phyloP scores from a whole-genome alignment of 2,113 vertebrate species.

The Ploceus nigricollis region DNA sequence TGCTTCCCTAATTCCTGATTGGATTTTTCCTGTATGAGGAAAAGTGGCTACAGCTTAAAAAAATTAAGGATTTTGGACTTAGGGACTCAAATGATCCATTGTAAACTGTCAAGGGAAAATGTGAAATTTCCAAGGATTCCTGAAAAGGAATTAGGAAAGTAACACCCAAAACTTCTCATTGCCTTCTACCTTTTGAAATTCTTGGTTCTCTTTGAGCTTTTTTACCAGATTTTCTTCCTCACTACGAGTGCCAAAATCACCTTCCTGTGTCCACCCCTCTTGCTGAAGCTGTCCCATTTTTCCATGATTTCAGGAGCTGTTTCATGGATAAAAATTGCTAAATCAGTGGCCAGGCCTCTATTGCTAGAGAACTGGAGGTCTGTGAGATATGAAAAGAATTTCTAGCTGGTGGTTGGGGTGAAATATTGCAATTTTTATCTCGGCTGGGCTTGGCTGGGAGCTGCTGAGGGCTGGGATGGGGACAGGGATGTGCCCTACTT shows the following conservation, averaged over 20 bases:
- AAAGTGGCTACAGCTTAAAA: neutral
- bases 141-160: neutral
- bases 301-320: neutral
- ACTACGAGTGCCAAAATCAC: accelerated
- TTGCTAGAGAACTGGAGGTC: neutral
- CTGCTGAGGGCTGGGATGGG: neutral
- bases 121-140: neutral
- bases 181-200: neutral
- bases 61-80: neutral
- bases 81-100: neutral
- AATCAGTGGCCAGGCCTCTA: neutral
- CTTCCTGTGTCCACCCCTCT: accelerated
- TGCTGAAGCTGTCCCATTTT: neutral
- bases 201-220: accelerated
- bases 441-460: neutral
- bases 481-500: conserved; percentile 1
- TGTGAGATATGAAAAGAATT: neutral
- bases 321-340: accelerated
- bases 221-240: neutral
- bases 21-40: neutral
- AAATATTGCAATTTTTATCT: neutral
- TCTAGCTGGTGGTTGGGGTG: neutral
- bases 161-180: accelerated
- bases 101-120: neutral
- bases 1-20: neutral